Evolutionary conservation across 2,797 vertebrate genomes (phyloP).

Genomic region (Babyrousa celebensis): DNA sequence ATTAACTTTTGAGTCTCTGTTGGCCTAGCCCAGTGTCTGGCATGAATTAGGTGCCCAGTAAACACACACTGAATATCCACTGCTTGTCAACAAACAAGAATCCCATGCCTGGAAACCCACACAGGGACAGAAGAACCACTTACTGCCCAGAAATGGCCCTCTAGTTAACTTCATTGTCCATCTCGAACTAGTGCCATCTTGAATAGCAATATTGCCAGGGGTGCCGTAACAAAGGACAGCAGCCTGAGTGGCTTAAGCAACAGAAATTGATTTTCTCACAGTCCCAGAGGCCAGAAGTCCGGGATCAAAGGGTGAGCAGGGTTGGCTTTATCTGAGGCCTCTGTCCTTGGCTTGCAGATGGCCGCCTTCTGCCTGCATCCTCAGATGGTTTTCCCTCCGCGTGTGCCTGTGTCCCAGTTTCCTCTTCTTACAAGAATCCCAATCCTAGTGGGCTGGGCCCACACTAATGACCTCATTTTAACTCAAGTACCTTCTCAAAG

Average conservation of each 20-base stretch:
- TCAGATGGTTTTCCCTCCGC: background rate
- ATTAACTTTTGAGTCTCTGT: background rate
- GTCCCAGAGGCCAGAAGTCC: background rate
- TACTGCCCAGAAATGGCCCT: slow-evolving; percentile 17
- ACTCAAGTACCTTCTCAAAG: background rate
- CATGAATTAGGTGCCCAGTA: background rate
- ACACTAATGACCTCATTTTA: background rate
- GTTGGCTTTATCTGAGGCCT: background rate
- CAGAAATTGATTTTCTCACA: background rate
- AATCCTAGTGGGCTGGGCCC: too few species aligned
- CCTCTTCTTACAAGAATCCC: background rate
- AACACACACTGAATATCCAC: background rate
- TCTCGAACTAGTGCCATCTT: background rate
- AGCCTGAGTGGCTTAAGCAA: background rate
- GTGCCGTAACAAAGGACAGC: background rate
- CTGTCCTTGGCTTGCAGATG: background rate
- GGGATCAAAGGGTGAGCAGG: background rate
- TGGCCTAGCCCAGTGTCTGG: background rate
- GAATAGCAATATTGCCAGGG: background rate
- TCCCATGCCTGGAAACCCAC: background rate
- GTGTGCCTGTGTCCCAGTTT: background rate
- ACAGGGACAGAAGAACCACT: background rate
- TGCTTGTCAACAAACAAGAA: background rate
- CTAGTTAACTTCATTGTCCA: slow-evolving; percentile 35
- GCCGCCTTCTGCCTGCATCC: background rate